Conservation (phyloP, 2,113 vertebrate species). For the Ursus arctos region DNA sequence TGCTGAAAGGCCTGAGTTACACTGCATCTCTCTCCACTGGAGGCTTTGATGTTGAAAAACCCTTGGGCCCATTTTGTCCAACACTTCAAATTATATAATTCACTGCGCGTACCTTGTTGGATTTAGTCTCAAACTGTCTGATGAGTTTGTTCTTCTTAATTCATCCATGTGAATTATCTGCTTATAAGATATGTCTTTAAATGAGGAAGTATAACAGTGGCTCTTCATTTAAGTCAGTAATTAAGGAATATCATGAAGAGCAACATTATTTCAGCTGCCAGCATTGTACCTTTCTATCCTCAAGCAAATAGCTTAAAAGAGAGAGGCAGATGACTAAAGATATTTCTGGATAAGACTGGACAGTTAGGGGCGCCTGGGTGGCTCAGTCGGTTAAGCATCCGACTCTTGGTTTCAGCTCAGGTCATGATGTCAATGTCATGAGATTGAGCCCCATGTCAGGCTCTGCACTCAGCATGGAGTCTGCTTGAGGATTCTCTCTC, state of each 20-base stretch:
- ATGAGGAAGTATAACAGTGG: slow-evolving; percentile 43
- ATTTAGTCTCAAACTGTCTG: slow-evolving; percentile 54
- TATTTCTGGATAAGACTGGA: slow-evolving; percentile 24
- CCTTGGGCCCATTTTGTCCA: slow-evolving; percentile 21
- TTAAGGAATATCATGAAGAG: slow-evolving; percentile 53
- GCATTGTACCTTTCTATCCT: slow-evolving; percentile 54
- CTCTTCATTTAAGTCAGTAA: slow-evolving; percentile 70
- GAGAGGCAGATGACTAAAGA: slow-evolving; percentile 27
- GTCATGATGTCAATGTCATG: not conserved
- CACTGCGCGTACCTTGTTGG: slow-evolving; percentile 26
- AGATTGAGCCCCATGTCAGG: not conserved
- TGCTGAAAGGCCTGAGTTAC: not conserved
- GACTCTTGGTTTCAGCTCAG: not conserved
- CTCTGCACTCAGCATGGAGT: too few species aligned
- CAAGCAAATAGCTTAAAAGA: slow-evolving; percentile 49
- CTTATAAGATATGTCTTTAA: slow-evolving; percentile 65
- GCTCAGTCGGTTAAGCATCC: not conserved
- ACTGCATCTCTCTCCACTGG: not conserved
- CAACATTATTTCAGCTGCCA: slow-evolving; percentile 62
- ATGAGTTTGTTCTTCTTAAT: slow-evolving; percentile 68
- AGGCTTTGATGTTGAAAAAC: slow-evolving; percentile 50
- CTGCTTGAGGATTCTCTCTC: too few species aligned
- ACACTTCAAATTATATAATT: slow-evolving; percentile 33
- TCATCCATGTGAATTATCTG: slow-evolving; percentile 45
- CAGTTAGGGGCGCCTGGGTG: not conserved